Evolutionary conservation across 2,113 vertebrate species (phyloP).

Genomic region (Cricetomys ansorgei): DNA sequence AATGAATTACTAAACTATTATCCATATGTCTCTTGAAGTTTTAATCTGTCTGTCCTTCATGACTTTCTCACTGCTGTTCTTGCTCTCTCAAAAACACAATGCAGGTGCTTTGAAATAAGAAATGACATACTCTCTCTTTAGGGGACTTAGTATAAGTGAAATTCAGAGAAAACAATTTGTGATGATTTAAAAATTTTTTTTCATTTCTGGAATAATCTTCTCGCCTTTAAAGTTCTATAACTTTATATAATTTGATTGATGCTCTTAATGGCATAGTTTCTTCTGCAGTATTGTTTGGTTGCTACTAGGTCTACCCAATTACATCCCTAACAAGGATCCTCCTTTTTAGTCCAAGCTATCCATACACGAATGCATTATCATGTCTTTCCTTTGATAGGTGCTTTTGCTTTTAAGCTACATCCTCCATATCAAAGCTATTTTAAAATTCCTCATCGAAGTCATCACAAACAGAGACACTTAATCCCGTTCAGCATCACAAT

Average conservation of each 20-base stretch:
- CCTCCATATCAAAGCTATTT: neutral
- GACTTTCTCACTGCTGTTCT: neutral
- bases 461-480: neutral
- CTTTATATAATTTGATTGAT: neutral
- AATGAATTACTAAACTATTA: neutral
- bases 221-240: neutral
- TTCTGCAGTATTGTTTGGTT: neutral
- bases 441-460: neutral
- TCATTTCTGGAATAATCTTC: neutral
- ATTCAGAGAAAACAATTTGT: neutral
- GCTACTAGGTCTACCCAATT: neutral
- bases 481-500: neutral
- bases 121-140: neutral
- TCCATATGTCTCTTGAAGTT: neutral
- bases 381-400: neutral
- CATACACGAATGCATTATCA: neutral
- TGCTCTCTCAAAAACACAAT: neutral
- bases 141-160: too few relatives aligned
- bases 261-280: neutral
- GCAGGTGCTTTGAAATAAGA: neutral
- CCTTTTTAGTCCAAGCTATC: neutral
- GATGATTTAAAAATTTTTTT: neutral
- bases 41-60: neutral
- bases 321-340: neutral
- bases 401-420: neutral